Conservation (phyloP, 2,797 vertebrate genomes). For the Trichosurus vulpecula region DNA sequence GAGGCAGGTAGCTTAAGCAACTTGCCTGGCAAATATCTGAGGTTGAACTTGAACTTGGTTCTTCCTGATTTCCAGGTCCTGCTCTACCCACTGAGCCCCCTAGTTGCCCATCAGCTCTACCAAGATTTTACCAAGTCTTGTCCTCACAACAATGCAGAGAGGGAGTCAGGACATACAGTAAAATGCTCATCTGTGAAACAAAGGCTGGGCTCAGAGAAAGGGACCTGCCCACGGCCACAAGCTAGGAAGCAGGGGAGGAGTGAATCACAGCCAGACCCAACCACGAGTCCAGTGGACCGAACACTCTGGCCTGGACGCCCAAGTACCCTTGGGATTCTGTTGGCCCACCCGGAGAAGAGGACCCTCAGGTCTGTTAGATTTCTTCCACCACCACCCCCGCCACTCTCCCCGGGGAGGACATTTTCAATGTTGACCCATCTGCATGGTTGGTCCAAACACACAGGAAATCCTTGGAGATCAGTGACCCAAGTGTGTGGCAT, state of each 20-base stretch:
- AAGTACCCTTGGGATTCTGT: background rate
- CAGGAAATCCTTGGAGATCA: background rate
- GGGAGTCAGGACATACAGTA: background rate
- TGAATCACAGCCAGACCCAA: background rate
- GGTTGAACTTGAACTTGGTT: background rate
- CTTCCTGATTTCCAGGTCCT: background rate
- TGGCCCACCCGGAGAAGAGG: background rate
- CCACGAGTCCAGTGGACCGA: background rate
- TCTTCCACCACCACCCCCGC: too few species aligned
- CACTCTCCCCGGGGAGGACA: background rate
- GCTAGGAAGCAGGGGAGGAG: background rate
- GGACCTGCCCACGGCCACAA: background rate
- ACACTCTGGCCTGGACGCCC: background rate
- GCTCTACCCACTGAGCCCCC: background rate
- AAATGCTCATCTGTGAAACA: background rate
- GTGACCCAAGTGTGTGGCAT: background rate
- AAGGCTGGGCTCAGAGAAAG: background rate
- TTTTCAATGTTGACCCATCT: background rate
- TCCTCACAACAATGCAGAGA: background rate
- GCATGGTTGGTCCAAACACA: background rate
- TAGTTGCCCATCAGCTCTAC: background rate
- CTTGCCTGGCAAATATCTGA: background rate
- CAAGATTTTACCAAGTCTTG: background rate
- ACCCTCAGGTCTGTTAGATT: background rate
- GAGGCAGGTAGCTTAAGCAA: background rate